These are phyloP conservation scores for Lasioglossum baleicum DNA, from an alignment of 1,140 invertebrate genomes.

Conservation along the genomic window DNA sequence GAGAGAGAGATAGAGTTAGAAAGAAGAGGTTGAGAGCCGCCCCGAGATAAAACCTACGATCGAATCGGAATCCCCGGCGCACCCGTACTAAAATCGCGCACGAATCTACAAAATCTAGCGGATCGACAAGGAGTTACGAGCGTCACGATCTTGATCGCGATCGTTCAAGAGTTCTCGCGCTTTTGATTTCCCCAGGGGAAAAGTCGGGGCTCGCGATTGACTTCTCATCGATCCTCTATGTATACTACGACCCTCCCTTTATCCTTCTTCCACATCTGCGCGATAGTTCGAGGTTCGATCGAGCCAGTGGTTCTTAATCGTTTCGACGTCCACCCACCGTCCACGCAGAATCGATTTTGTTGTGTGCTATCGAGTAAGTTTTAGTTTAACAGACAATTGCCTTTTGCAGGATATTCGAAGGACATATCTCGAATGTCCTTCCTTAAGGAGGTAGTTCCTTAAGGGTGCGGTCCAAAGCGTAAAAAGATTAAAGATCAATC, in stretches of 20 bases:
- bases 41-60: not conserved
- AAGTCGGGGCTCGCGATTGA: not conserved
- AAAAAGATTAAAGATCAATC: too few relatives aligned
- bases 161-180: not conserved
- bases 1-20: not conserved
- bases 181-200: slow-evolving; percentile 39
- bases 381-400: too few relatives aligned
- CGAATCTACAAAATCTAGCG: not conserved
- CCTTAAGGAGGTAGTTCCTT: too few relatives aligned
- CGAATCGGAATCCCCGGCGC: not conserved
- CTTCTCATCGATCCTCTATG: slow-evolving; percentile 2
- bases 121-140: not conserved
- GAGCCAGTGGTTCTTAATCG: slow-evolving; percentile 33
- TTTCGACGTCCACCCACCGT: not conserved
- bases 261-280: not conserved
- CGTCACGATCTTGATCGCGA: too few relatives aligned
- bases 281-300: not conserved
- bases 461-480: too few relatives aligned
- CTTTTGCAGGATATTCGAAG: too few relatives aligned
- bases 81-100: not conserved
- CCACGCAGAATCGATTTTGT: too few relatives aligned
- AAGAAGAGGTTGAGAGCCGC: slow-evolving; percentile 2
- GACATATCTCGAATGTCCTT: too few relatives aligned
- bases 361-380: too few relatives aligned
- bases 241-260: not conserved